Evolutionary conservation across 2,113 vertebrate genomes (phyloP).

Genomic region (Boulengeromyrus knoepffleri): DNA sequence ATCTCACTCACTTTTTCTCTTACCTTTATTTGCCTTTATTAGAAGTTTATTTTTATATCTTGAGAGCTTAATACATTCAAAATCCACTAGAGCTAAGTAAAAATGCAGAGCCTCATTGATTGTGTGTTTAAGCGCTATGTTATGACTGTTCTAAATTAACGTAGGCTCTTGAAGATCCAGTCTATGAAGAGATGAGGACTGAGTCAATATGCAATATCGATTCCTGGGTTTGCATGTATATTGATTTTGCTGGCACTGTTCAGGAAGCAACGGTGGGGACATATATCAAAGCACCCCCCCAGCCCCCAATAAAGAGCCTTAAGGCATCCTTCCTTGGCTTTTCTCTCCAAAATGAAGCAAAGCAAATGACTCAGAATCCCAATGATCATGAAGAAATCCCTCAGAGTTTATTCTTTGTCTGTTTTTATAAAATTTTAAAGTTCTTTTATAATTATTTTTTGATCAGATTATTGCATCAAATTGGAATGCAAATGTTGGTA

Average conservation of each 20-base stretch:
- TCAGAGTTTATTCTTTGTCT: not conserved
- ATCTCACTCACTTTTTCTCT: not conserved
- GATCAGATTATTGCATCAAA: not conserved
- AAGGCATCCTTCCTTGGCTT: not conserved
- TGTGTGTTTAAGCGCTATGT: not conserved
- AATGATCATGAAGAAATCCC: not conserved
- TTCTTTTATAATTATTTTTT: not conserved
- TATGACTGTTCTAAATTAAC: not conserved
- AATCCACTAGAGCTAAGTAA: not conserved
- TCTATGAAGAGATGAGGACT: not conserved
- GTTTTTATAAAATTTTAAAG: not conserved
- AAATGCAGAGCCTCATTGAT: not conserved
- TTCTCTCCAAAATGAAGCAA: not conserved
- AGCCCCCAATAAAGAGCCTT: not conserved
- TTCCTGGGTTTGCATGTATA: slow-evolving; percentile 10
- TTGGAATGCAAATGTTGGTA: not conserved
- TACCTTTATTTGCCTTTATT: not conserved
- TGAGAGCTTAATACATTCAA: not conserved
- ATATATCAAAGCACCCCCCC: not conserved
- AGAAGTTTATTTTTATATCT: not conserved
- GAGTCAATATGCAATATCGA: slow-evolving; percentile 17
- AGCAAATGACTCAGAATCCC: not conserved
- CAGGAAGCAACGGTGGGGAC: not conserved
- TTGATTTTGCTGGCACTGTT: slow-evolving; percentile 10
- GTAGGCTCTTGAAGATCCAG: not conserved